Conservation (phyloP, 2,888 invertebrate genomes). For the Trypoxylon attenuatum region DNA sequence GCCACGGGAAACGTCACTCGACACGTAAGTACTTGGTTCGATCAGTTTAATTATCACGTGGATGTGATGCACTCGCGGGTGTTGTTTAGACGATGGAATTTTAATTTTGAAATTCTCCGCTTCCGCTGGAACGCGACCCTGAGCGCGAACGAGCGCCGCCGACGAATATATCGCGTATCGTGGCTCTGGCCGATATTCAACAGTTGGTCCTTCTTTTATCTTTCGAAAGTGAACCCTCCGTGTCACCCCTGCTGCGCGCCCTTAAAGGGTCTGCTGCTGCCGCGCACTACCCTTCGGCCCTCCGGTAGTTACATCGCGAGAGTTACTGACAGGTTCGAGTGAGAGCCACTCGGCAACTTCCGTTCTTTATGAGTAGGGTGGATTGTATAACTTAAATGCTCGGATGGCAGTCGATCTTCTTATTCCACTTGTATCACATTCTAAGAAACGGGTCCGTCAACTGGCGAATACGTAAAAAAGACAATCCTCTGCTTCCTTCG, state of each 20-base stretch:
- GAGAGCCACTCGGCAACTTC: conserved; percentile 17
- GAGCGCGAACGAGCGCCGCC: background rate
- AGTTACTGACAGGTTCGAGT: conserved; percentile 9
- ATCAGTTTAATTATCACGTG: background rate
- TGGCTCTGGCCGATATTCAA: conserved; percentile 68
- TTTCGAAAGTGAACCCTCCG: conserved; percentile 63
- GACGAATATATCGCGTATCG: background rate
- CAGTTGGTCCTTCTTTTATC: conserved; percentile 75
- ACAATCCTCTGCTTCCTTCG: too few species aligned
- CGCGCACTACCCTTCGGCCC: conserved; percentile 57
- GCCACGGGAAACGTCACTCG: background rate
- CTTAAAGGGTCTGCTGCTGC: conserved; percentile 59
- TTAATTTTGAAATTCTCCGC: background rate
- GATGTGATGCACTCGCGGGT: background rate
- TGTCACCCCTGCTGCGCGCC: conserved; percentile 50
- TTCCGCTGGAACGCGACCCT: background rate
- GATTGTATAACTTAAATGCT: background rate
- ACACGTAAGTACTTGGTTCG: background rate
- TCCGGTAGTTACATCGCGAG: conserved; percentile 46
- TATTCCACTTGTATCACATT: too few species aligned
- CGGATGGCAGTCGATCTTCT: too few species aligned
- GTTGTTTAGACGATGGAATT: background rate
- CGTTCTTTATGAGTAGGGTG: conserved; percentile 2
- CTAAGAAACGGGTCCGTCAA: background rate
- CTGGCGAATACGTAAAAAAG: background rate